Evolutionary conservation across 2,797 vertebrate genomes (phyloP), one percentile per base, ranked within the genome.

Genomic region (Rhynchotus rufescens): DNA sequence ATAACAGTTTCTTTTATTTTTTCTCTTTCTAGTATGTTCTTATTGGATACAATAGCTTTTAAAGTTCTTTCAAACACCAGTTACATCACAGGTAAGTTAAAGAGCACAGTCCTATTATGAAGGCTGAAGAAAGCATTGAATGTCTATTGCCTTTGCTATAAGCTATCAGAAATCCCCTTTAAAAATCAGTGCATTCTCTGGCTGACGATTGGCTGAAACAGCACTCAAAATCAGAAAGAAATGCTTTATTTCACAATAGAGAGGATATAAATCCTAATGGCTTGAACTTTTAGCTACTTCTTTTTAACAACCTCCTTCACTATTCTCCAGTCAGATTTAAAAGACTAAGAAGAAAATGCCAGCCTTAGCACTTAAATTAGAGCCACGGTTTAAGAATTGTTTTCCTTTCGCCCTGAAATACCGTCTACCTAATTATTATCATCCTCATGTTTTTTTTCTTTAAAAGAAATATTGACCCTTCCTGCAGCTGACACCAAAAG

Each of bases 381-480:
- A 93, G n/a, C 30, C 47, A 7, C 15, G 30, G 47, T 66, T 93
- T 90, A 94, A 96, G 72, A 96, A 93, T 36, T 91, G 36, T 86
- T 97, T 95, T 96, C 62, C 65, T 92, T 95, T 94, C 74, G 84
- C 13, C 56, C 45, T 89, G 89, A 93, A 94, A 92, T 71, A 81
- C 60, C 86, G 62, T 66, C 90, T 86, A 85, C 62, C 79, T 96
- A 94, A 97, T 97, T 97, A 96, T 83, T 85, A 84, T 84, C 84
- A 94, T 85, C 80, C 51, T 20, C 61, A 44, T 84, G 45, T 34
- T 90, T 91, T 94, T 84, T 86, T 93, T 84, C 40, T 92, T 94
- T 90, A 64, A 91, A 84, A 94, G 80, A 84, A 96, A 96, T 96
- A 96, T 74, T 97, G 96, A 96, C 87, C 47, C 60, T 95, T 96